A percentile compares a stretch with the other conserved stretches of the same genome.
phyloP scores from a whole-genome alignment of 2,113 vertebrate species.

The Toxostoma redivivum region DNA sequence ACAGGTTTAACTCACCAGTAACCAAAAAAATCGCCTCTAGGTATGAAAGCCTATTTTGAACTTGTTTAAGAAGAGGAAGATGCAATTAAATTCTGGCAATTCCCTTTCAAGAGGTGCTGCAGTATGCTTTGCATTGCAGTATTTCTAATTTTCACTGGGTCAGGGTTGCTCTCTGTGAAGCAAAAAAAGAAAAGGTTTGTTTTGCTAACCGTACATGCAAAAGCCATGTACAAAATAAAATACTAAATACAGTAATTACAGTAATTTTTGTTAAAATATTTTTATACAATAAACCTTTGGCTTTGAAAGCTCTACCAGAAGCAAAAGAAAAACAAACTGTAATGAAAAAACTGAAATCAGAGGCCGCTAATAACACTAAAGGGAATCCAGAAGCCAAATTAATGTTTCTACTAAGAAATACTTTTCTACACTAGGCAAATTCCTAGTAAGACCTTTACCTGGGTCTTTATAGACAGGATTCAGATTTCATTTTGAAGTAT shows the following conservation, averaged over 20 bases:
- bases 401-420: slow-evolving; percentile 32
- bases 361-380: slow-evolving; percentile 49
- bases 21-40: background rate
- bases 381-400: slow-evolving; percentile 50
- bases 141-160: slow-evolving; percentile 20
- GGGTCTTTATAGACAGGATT: slow-evolving; percentile 41
- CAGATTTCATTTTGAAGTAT: slow-evolving; percentile 48
- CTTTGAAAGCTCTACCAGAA: slow-evolving; percentile 44
- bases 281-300: slow-evolving; percentile 37
- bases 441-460: slow-evolving; percentile 43
- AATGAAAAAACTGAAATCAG: slow-evolving; percentile 38
- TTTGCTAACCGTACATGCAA: background rate
- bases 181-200: background rate
- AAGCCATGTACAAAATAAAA: background rate
- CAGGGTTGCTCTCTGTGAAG: background rate
- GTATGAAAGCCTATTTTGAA: slow-evolving; percentile 17
- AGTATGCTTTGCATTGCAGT: background rate
- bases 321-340: slow-evolving; percentile 27
- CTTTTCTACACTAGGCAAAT: slow-evolving; percentile 22
- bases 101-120: slow-evolving; percentile 13
- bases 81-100: background rate
- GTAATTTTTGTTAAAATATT: slow-evolving; percentile 45
- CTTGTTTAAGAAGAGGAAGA: background rate
- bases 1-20: background rate
- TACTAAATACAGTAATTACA: slow-evolving; percentile 25